Conservation (phyloP, 1,140 invertebrate genomes). For the Lethocerus indicus region DNA sequence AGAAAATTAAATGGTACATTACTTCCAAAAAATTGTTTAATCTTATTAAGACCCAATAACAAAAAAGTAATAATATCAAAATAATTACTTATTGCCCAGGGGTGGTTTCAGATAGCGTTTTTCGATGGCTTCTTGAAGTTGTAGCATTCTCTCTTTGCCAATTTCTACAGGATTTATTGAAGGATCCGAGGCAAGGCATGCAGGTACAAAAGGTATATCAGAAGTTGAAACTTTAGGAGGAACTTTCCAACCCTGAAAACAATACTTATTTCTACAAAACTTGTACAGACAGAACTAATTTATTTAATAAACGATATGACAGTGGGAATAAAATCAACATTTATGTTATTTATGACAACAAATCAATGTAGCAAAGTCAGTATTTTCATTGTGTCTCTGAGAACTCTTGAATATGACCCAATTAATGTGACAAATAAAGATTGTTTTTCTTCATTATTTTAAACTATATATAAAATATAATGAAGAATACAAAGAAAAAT, state of each 20-base stretch:
- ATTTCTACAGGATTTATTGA: slow-evolving; percentile 42
- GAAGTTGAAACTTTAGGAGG: slow-evolving; percentile 40
- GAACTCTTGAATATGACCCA: too few relatives aligned
- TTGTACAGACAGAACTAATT: background rate
- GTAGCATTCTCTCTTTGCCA: slow-evolving; percentile 58
- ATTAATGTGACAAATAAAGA: too few relatives aligned
- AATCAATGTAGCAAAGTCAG: background rate
- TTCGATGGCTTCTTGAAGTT: slow-evolving; percentile 79
- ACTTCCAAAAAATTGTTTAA: too few relatives aligned
- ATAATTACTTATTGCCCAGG: slow-evolving; percentile 34
- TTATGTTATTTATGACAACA: background rate
- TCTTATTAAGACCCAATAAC: background rate
- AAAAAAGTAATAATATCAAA: background rate
- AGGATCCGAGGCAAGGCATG: slow-evolving; percentile 29
- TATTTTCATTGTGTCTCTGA: too few relatives aligned
- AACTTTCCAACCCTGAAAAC: slow-evolving; percentile 58
- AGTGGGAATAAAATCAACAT: background rate
- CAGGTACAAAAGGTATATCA: slow-evolving; percentile 34
- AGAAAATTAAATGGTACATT: background rate
- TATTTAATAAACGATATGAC: background rate
- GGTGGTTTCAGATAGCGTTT: slow-evolving; percentile 86
- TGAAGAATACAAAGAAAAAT: too few relatives aligned
- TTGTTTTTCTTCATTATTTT: too few relatives aligned
- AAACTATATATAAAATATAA: background rate
- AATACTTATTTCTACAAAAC: background rate